Evolutionary conservation across 2,797 vertebrate species (phyloP).

Genomic region (Phrynocephalus vlangalii): DNA sequence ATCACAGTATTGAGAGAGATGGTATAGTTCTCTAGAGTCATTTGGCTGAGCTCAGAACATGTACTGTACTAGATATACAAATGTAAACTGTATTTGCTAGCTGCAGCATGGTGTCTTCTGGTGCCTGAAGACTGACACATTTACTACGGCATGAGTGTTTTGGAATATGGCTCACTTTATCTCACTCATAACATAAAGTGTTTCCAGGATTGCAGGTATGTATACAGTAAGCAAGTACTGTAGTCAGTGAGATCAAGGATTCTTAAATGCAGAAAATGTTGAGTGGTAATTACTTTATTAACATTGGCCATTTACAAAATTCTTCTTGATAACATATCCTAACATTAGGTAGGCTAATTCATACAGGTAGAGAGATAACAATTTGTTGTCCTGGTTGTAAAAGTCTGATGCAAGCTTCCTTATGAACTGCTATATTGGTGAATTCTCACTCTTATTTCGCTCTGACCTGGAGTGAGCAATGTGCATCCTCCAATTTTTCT

Average conservation of each 20-base stretch:
- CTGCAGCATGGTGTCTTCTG: background rate
- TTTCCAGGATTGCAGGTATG: background rate
- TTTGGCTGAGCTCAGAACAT: too few relatives aligned
- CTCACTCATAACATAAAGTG: background rate
- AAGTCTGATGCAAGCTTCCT: background rate
- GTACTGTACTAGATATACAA: too few relatives aligned
- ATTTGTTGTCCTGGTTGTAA: background rate
- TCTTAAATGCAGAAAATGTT: background rate
- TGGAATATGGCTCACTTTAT: background rate
- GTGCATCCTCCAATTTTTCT: background rate
- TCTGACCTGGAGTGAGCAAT: background rate
- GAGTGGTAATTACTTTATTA: background rate
- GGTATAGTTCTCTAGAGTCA: too few relatives aligned
- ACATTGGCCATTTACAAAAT: background rate
- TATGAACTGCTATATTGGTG: background rate
- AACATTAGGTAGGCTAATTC: background rate
- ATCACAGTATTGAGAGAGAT: too few relatives aligned
- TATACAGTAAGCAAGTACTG: background rate
- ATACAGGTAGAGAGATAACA: background rate
- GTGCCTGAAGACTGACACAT: background rate
- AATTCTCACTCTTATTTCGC: background rate
- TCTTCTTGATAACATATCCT: background rate
- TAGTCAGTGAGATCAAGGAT: background rate
- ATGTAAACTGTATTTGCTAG: too few relatives aligned
- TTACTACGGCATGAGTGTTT: background rate